These are phyloP conservation scores for Dusona sp. DNA, from an alignment of 2,888 invertebrate genomes.

Conservation along the genomic window DNA sequence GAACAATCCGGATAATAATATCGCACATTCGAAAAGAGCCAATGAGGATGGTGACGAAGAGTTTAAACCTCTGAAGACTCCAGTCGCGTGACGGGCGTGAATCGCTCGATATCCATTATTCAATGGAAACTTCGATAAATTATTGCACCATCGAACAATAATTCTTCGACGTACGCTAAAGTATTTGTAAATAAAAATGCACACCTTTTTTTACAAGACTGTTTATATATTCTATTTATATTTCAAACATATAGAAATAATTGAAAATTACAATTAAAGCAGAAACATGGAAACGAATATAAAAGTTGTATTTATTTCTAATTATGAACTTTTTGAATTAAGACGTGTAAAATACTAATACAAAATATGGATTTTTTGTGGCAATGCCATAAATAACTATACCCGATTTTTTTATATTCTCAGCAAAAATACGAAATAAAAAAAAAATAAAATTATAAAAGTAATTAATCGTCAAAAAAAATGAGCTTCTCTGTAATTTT, in stretches of 20 bases:
- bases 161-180: constrained; percentile 43
- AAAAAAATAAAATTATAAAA: too few species aligned
- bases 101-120: not conserved
- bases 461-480: too few species aligned
- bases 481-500: too few species aligned
- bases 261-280: not conserved
- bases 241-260: not conserved
- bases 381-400: not conserved
- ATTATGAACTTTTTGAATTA: not conserved
- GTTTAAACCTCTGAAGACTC: constrained; percentile 83
- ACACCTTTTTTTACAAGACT: constrained; percentile 47
- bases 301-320: constrained; percentile 8
- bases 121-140: constrained; percentile 26
- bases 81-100: constrained; percentile 79
- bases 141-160: constrained; percentile 13
- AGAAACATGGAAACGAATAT: not conserved
- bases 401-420: not conserved
- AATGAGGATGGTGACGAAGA: constrained; percentile 79
- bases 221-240: not conserved
- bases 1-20: constrained; percentile 81
- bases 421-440: too few species aligned
- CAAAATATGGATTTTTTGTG: not conserved
- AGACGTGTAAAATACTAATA: not conserved
- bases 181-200: constrained; percentile 65
- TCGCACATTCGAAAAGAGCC: constrained; percentile 21